Conservation (phyloP, 2,888 invertebrate genomes). For the Mamestra brassicae region DNA sequence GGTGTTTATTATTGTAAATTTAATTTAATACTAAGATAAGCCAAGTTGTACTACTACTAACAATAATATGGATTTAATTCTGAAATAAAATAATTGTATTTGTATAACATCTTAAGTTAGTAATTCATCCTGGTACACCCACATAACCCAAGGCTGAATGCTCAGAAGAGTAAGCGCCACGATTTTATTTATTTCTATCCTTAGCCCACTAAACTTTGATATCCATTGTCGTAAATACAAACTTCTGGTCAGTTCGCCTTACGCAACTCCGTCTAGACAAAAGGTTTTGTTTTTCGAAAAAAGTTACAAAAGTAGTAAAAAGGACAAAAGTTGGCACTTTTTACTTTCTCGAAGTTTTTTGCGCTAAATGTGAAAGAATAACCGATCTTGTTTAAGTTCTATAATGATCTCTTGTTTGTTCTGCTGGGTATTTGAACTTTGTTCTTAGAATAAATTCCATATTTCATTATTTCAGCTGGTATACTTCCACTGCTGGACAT, state of each 20-base stretch:
- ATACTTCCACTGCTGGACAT: too few relatives aligned
- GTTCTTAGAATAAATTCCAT: background rate
- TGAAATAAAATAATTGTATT: too few relatives aligned
- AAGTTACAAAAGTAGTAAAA: conserved; percentile 30
- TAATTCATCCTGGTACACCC: too few relatives aligned
- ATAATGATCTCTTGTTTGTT: conserved; percentile 42
- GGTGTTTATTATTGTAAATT: too few relatives aligned
- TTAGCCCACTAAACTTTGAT: background rate
- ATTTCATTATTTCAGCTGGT: too few relatives aligned
- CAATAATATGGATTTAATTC: too few relatives aligned
- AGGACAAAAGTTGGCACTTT: conserved; percentile 31
- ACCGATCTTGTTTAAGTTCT: conserved; percentile 29
- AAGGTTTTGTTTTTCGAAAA: conserved; percentile 53
- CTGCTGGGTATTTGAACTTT: background rate
- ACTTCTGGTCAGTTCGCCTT: conserved; percentile 52
- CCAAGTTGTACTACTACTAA: too few relatives aligned
- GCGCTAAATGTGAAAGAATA: conserved; percentile 18
- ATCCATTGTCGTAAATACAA: conserved; percentile 17
- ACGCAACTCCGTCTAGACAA: conserved; percentile 51
- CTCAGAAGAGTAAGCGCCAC: too few relatives aligned
- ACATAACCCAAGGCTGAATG: too few relatives aligned
- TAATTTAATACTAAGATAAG: too few relatives aligned
- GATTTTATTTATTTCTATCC: background rate
- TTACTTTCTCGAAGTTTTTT: conserved; percentile 36
- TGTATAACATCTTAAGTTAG: too few relatives aligned